Conservation (phyloP, 2,888 invertebrate genomes). For the Hydrotaea diabolus region DNA sequence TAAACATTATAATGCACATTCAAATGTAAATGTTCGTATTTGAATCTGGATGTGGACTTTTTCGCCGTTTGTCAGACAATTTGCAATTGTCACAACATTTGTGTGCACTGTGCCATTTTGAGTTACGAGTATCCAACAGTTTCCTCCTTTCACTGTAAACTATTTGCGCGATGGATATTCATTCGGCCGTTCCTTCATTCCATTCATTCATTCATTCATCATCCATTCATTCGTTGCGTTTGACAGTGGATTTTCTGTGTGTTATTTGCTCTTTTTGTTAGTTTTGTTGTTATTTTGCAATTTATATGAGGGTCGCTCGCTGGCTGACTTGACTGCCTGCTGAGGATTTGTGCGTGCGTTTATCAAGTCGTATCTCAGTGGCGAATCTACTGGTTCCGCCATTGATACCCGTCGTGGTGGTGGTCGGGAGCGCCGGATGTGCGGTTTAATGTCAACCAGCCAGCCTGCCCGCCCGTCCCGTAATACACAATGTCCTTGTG, state of each 20-base stretch:
- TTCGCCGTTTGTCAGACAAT: slow-evolving; percentile 4
- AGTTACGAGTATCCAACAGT: slow-evolving; percentile 17
- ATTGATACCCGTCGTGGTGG: slow-evolving; percentile 13
- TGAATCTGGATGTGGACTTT: not conserved
- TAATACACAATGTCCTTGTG: not conserved
- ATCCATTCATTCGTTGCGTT: not conserved
- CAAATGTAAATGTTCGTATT: not conserved
- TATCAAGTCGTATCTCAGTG: slow-evolving; percentile 30
- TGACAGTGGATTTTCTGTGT: slow-evolving; percentile 19
- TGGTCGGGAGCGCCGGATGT: not conserved
- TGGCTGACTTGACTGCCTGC: too few species aligned
- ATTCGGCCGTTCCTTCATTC: too few species aligned
- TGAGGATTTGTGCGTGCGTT: slow-evolving; percentile 20
- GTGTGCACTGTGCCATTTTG: slow-evolving; percentile 14
- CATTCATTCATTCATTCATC: not conserved
- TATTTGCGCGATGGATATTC: not conserved
- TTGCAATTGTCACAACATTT: slow-evolving; percentile 33
- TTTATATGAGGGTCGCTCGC: slow-evolving; percentile 20
- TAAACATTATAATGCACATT: slow-evolving; percentile 12
- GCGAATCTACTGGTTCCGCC: slow-evolving; percentile 8
- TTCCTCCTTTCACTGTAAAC: not conserved
- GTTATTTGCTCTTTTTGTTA: not conserved
- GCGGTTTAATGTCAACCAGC: not conserved
- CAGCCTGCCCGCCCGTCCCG: too few species aligned
- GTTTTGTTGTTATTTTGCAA: slow-evolving; percentile 12